A percentile compares a stretch with the other conserved stretches of the same genome.
These are phyloP conservation scores for Andrena marginata DNA, from an alignment of 2,888 invertebrate species.

Conservation along the genomic window DNA sequence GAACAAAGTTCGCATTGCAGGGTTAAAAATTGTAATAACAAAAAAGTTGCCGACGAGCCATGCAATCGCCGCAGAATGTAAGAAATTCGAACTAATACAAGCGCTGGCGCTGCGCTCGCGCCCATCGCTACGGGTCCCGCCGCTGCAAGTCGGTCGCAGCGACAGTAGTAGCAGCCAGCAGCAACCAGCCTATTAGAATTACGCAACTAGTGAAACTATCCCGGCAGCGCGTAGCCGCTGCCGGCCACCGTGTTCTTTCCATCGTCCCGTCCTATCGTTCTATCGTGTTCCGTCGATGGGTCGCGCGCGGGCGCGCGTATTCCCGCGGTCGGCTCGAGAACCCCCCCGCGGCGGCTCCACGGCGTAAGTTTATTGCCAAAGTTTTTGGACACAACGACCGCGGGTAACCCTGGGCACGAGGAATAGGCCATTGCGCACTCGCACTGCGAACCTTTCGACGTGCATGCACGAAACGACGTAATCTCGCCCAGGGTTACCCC, in stretches of 20 bases:
- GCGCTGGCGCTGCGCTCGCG: not conserved
- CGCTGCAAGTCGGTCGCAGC: constrained; percentile 48
- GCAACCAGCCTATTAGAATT: constrained; percentile 70
- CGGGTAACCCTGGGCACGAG: constrained; percentile 81
- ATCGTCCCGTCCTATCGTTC: constrained; percentile 21
- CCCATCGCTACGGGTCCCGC: constrained; percentile 5
- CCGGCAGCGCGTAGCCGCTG: constrained; percentile 69
- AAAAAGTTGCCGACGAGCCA: not conserved
- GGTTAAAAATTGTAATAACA: not conserved
- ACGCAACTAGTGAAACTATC: constrained; percentile 84
- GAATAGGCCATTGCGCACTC: constrained; percentile 71
- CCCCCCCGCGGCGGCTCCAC: constrained; percentile 63
- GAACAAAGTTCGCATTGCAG: not conserved
- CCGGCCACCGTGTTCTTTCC: constrained; percentile 28
- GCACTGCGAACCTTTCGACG: constrained; percentile 68
- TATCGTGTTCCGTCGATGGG: constrained; percentile 46
- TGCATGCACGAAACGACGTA: constrained; percentile 66
- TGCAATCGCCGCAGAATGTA: not conserved
- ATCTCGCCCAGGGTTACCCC: constrained; percentile 57
- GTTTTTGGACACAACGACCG: constrained; percentile 85
- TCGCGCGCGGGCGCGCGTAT: constrained; percentile 8
- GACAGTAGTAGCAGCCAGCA: constrained; percentile 56
- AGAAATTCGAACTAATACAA: not conserved
- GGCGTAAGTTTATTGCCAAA: constrained; percentile 85
- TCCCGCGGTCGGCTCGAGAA: constrained; percentile 23